Base-by-base conservation (phyloP, 1,140 invertebrate genomes). In the Luehdorfia chinensis region DNA sequence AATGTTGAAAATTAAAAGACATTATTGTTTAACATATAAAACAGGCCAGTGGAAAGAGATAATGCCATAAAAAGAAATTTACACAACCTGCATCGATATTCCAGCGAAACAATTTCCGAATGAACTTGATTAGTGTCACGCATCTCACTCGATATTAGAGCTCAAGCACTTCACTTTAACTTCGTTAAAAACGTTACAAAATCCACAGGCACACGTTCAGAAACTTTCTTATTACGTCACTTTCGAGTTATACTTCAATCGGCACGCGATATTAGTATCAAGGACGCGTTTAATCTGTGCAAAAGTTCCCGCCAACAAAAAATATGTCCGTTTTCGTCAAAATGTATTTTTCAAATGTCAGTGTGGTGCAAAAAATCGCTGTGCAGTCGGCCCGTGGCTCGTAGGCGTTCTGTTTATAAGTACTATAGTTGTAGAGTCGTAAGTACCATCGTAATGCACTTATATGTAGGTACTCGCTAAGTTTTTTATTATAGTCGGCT, bases 301-400 rank as follows among this genome's bases (percentile, higher is more conserved):
- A 33, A 32, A 47, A 27, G 50, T 31, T 50, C 55, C 48, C 51
- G 46, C 54, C 36, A 66, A 59, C 70, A 44, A 61, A 50, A 68
- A 66, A 71, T 66, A 60, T 68, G 80, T 78, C 64, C 67, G 78
- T 81, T 85, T 78, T 76, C 75, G 68, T 74, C 79, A 85, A 84
- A 83, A 77, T 76, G 74, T 75, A 75, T 80, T 85, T 85, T 85
- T 84, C 79, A 85, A 85, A 81, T 85, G 81, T 79, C 70, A 59
- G 72, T 66, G 48, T 51, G 59, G 63, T 47, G 75, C 68, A 78
- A 80, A 83, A 85, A 85, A 85, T 80, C 56, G 70, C 60, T 61
- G 69, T 65, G 77, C 75, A 60, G 56, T 54, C 76, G 46, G 55
- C 39, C 54, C 67, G 67, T 71, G 65, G 63, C 43, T 64, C 61